Percentiles rank a stretch among this genome's conserved stretches.
Evolutionary conservation across 1,140 invertebrate species (phyloP).

Genomic region (Drosophila funebris): DNA sequence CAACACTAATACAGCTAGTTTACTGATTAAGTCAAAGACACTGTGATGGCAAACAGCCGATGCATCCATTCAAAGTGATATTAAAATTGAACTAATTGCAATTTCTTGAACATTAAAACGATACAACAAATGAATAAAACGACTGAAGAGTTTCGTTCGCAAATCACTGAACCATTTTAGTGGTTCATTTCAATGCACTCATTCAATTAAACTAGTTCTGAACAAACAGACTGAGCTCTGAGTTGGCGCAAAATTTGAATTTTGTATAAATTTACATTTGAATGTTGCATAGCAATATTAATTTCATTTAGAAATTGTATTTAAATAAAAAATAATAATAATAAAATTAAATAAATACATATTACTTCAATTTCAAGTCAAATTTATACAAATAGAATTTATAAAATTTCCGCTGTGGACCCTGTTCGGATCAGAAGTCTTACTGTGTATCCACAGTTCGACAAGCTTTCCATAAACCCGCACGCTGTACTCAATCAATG

Average conservation of each 20-base stretch:
- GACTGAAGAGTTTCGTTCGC: not conserved
- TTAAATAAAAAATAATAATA: no score
- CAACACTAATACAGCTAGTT: constrained; percentile 38
- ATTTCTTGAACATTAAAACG: not conserved
- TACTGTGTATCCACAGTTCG: no score
- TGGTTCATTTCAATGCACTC: not conserved
- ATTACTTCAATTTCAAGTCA: no score
- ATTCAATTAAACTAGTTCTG: not conserved
- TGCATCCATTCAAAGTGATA: constrained; percentile 34
- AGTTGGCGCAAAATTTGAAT: not conserved
- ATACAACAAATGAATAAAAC: not conserved
- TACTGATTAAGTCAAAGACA: constrained; percentile 29
- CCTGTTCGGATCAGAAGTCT: no score
- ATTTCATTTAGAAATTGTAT: no score
- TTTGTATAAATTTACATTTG: no score
- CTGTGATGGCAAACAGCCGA: constrained; percentile 20
- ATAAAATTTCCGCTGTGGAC: no score
- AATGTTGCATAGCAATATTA: no score
- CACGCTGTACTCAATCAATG: no score
- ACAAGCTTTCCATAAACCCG: no score
- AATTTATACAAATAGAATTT: no score
- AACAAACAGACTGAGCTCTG: not conserved
- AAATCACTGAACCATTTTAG: not conserved
- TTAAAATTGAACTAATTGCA: not conserved
- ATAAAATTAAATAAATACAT: no score